Conservation (phyloP, 2,888 invertebrate genomes). For the Axea sp. region DNA sequence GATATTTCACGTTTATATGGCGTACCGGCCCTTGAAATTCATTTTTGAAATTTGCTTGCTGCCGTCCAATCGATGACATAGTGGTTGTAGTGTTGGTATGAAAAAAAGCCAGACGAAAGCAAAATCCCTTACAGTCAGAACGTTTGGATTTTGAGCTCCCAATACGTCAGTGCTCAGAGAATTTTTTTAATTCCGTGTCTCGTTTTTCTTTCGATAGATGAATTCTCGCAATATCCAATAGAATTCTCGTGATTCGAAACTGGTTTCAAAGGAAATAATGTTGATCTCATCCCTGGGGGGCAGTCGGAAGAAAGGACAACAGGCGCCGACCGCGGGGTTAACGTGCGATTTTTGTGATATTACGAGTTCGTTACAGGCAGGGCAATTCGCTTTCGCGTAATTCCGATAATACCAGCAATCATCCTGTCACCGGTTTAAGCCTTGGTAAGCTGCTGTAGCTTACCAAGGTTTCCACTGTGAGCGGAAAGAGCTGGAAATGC, state of each 20-base stretch:
- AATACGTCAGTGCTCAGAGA: conserved; percentile 25
- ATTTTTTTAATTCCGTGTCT: conserved; percentile 38
- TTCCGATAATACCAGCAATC: conserved; percentile 77
- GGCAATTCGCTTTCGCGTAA: conserved; percentile 74
- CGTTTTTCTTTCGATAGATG: conserved; percentile 43
- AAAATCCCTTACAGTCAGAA: conserved; percentile 23
- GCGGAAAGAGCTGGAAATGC: conserved; percentile 60
- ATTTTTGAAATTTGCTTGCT: no score
- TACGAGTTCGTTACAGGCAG: conserved; percentile 72
- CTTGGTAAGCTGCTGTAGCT: conserved; percentile 71
- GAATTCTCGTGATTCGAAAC: conserved; percentile 55
- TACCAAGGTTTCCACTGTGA: conserved; percentile 68
- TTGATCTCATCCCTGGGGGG: conserved; percentile 50
- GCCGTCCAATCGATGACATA: conserved; percentile 12
- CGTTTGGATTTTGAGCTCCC: conserved; percentile 34
- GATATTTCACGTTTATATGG: no score
- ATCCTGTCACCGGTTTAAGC: conserved; percentile 77
- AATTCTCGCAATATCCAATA: conserved; percentile 49
- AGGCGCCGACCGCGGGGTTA: conserved; percentile 42
- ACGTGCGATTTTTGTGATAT: conserved; percentile 60
- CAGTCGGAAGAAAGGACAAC: conserved; percentile 49
- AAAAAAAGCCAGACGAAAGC: conserved; percentile 40
- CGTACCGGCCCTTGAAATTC: no score
- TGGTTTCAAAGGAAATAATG: conserved; percentile 56
- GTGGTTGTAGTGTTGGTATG: conserved; percentile 17